Conservation (phyloP, 2,797 vertebrate species). For the Halcyon badia region DNA sequence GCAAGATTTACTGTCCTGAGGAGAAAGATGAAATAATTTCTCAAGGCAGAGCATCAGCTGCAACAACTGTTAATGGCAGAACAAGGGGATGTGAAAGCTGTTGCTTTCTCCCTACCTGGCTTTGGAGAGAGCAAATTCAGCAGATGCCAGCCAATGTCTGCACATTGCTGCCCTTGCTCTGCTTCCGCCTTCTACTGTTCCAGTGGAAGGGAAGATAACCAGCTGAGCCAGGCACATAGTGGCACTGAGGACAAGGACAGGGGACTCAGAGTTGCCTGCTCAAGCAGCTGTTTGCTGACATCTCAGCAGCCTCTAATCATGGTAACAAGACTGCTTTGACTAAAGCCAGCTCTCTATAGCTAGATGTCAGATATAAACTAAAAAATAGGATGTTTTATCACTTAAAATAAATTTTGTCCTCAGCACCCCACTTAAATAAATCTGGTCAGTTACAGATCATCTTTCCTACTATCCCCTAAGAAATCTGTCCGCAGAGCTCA, state of each 20-base stretch:
- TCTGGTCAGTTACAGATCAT: fast-evolving
- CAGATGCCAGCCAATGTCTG: fast-evolving
- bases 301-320: neutral
- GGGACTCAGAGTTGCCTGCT: neutral
- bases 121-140: neutral
- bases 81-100: neutral
- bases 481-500: neutral
- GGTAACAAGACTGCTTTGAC: neutral
- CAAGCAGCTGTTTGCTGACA: neutral
- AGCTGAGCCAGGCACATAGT: neutral
- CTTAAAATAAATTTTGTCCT: neutral
- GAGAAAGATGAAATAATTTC: neutral
- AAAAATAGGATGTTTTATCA: neutral
- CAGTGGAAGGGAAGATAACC: neutral
- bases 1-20: neutral
- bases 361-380: neutral
- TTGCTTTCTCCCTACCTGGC: neutral
- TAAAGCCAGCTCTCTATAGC: neutral
- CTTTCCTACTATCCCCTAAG: neutral
- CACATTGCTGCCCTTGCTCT: neutral
- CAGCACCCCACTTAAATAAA: neutral
- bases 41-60: neutral
- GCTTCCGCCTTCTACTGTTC: fast-evolving
- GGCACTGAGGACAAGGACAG: neutral
- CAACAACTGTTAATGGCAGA: neutral